phyloP scores from a whole-genome alignment of 1,140 invertebrate genomes.

The Delia radicum region DNA sequence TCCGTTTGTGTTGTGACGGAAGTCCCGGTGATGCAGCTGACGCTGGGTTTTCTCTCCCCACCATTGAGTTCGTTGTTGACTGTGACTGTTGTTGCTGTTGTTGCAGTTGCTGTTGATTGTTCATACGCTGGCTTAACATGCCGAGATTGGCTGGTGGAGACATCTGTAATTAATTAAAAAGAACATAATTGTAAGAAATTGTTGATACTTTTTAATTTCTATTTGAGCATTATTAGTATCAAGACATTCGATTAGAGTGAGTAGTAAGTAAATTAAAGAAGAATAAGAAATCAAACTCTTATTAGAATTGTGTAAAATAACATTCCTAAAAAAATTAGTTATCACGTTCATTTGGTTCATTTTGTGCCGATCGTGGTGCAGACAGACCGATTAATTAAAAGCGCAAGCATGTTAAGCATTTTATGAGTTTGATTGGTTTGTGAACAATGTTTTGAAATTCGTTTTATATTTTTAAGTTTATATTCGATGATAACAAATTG shows the following conservation, averaged over 20 bases:
- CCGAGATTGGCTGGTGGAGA: slow-evolving; percentile 55
- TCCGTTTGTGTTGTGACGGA: slow-evolving; percentile 62
- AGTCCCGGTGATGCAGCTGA: slow-evolving; percentile 30
- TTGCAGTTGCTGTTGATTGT: slow-evolving; percentile 27
- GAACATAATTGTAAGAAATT: neutral
- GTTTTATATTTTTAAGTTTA: neutral
- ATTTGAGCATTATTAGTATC: neutral
- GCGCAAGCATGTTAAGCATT: slow-evolving; percentile 28
- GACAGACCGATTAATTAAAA: slow-evolving; percentile 18
- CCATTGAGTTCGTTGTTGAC: slow-evolving; percentile 12
- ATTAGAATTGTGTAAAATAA: neutral
- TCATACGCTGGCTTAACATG: slow-evolving; percentile 40
- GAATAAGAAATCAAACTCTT: neutral
- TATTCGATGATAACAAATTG: slow-evolving; percentile 10
- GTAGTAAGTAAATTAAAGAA: too few relatives aligned
- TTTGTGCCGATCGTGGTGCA: slow-evolving; percentile 10
- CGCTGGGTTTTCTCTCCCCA: slow-evolving; percentile 32
- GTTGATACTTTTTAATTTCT: neutral
- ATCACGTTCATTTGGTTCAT: neutral
- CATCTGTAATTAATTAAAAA: slow-evolving; percentile 56
- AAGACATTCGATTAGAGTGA: neutral
- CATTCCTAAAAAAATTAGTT: neutral
- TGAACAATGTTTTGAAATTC: slow-evolving; percentile 12
- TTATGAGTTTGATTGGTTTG: slow-evolving; percentile 7
- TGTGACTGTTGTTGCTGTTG: slow-evolving; percentile 8